Percentiles rank a stretch among this genome's conserved stretches.
Conservation (phyloP, 2,888 invertebrate species). For the Drosophila cognata region DNA sequence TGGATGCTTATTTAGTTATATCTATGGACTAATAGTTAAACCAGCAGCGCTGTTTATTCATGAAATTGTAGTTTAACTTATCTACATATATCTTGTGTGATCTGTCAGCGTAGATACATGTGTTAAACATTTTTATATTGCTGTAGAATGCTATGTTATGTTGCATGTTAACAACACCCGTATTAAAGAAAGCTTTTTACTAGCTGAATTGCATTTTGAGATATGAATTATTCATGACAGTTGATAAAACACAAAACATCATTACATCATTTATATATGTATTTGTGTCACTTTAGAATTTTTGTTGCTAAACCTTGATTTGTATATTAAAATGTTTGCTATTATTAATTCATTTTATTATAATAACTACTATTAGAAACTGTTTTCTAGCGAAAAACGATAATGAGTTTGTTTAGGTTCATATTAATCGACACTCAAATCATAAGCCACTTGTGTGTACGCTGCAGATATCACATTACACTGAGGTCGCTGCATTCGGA, state of each 20-base stretch:
- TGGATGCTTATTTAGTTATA: conserved; percentile 20
- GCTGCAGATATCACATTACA: too few species aligned
- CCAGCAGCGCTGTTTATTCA: conserved; percentile 18
- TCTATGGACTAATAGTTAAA: conserved; percentile 31
- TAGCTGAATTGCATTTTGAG: not conserved
- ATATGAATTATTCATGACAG: not conserved
- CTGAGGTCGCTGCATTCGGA: too few species aligned
- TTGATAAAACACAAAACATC: not conserved
- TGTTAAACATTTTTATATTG: too few species aligned
- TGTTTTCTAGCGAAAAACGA: too few species aligned
- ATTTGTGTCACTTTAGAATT: not conserved
- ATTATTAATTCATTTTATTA: too few species aligned
- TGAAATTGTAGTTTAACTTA: conserved; percentile 14
- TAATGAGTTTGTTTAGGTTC: too few species aligned
- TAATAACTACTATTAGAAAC: too few species aligned
- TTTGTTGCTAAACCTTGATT: too few species aligned
- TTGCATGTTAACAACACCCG: conserved; percentile 24
- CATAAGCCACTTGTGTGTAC: too few species aligned
- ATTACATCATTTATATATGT: not conserved
- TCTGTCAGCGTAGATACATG: not conserved
- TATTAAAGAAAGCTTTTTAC: conserved; percentile 28
- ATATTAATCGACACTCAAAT: too few species aligned
- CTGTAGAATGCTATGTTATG: conserved; percentile 8
- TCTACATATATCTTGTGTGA: conserved; percentile 26
- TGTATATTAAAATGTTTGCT: too few species aligned